Evolutionary conservation across 2,113 vertebrate species (phyloP).

Genomic region (Heterotilapia buettikoferi): DNA sequence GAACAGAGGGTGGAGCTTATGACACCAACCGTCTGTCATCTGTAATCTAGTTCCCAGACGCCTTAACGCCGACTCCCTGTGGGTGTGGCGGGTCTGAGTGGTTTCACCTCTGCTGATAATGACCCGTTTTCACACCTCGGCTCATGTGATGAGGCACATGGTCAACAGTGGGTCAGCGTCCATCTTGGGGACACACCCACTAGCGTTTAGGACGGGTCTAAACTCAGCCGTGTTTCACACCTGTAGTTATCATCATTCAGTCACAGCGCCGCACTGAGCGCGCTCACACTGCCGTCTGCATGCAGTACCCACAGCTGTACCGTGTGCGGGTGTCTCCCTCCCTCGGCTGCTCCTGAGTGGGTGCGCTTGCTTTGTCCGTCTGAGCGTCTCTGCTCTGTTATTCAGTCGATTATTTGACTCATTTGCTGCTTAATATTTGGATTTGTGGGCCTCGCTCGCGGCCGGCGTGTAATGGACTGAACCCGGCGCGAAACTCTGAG

Average conservation of each 20-base stretch:
- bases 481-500: not conserved
- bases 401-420: constrained; percentile 24
- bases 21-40: not conserved
- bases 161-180: not conserved
- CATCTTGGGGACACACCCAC: not conserved
- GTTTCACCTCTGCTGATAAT: not conserved
- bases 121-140: not conserved
- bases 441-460: not conserved
- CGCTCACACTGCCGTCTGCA: not conserved
- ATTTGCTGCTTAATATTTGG: constrained; percentile 14
- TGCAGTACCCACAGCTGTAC: not conserved
- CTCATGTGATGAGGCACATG: not conserved
- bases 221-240: not conserved
- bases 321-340: not conserved
- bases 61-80: not conserved
- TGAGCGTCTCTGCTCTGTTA: not conserved
- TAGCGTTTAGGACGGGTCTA: not conserved
- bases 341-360: not conserved
- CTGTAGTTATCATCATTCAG: not conserved
- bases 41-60: not conserved
- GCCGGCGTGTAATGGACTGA: constrained; percentile 6
- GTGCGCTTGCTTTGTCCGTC: not conserved
- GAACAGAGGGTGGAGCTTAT: not conserved
- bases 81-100: not conserved
- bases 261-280: not conserved